Base-by-base conservation (phyloP, 2,113 vertebrate genomes). In the Neolamprologus variostigma region DNA sequence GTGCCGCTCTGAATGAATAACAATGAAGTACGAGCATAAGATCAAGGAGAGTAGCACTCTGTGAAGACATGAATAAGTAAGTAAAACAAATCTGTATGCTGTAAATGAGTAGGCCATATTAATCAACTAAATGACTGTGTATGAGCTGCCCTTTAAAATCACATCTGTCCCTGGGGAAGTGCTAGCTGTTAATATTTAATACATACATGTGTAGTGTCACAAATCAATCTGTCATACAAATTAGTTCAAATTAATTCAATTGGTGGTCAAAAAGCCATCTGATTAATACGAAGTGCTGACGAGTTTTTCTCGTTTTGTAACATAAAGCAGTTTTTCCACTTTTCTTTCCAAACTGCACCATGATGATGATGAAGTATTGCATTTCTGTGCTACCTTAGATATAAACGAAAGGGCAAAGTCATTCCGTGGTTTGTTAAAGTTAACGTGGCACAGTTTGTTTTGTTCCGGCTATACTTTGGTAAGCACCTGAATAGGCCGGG, bases 161-260 rank as follows among this genome's bases (percentile, higher is more conserved):
- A 85, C 90, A 88, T 94, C 94, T 91, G 90, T 95, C 96, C 93
- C 89, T 26, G 57, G 87, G 93, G 92, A 96, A 95, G 90, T 89
- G 94, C 80, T 88, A 55, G 82, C 91, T 93, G 94, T 96, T 96
- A 96, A 96, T 96, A 96, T 96, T 96, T 96, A 96, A 97, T 95
- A 92, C 82, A 61, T 92, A 96, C 95, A 94, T 92, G 91, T 95
- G 93, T 92, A 87, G 91, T 92, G 89, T 95, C 89, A 90, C 92
- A 91, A 96, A 95, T 96, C 92, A 95, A 96, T 95, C 92, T 91
- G 93, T 93, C 94, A 86, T 71, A 87, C 93, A 96, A 95, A 96
- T 96, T 95, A 96, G 92, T 83, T 92, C 73, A 82, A 95, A 95
- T 95, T 95, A 94, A 94, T 95, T 95, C 93, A 93, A 94, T 91